Conservation (phyloP, 2,797 vertebrate species). For the Rousettus madagascariensis region DNA sequence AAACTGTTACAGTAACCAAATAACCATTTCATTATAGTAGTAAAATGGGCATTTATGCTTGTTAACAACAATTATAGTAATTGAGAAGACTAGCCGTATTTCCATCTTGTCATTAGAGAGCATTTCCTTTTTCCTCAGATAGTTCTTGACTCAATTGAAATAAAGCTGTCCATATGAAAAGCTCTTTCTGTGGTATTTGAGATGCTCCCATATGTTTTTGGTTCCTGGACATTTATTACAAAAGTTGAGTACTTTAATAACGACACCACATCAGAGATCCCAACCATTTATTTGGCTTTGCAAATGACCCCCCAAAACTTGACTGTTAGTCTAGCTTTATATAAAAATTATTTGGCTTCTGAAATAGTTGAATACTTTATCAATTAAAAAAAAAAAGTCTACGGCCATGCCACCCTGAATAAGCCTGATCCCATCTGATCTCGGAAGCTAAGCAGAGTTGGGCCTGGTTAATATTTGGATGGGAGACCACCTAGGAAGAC, state of each 20-base stretch:
- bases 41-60: constrained; percentile 46
- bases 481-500: too few relatives aligned
- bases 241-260: constrained; percentile 65
- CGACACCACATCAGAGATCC: constrained; percentile 25
- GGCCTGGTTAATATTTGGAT: too few relatives aligned
- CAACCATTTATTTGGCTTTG: constrained; percentile 58
- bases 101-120: constrained; percentile 54
- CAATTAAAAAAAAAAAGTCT: not conserved
- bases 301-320: constrained; percentile 21
- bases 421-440: too few relatives aligned
- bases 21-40: constrained; percentile 27
- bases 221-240: constrained; percentile 61
- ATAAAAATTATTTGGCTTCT: constrained; percentile 56
- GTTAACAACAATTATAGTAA: not conserved
- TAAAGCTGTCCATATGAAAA: constrained; percentile 67
- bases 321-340: constrained; percentile 2
- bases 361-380: constrained; percentile 42
- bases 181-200: constrained; percentile 65
- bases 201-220: constrained; percentile 58
- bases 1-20: constrained; percentile 33
- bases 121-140: constrained; percentile 69
- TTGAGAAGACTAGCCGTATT: constrained; percentile 52
- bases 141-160: constrained; percentile 67
- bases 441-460: too few relatives aligned
- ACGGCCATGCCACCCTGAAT: too few relatives aligned